Base-by-base conservation (phyloP, 2,797 vertebrate species). In the Bradypodion pumilum region DNA sequence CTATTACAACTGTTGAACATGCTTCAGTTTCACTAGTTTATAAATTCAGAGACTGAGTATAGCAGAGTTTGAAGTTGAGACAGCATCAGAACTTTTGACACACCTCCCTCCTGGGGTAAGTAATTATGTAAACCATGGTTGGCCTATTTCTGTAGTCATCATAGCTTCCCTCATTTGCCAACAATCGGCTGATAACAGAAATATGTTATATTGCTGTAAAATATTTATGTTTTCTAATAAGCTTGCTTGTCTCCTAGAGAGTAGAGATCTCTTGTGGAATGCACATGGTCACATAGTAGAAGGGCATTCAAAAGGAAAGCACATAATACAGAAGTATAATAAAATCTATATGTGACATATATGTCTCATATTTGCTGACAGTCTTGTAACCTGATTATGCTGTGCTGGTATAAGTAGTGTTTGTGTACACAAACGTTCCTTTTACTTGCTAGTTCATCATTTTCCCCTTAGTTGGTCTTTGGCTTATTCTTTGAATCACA, bases 301-400 rank as follows among this genome's bases (percentile, higher is more conserved):
- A 63, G 60, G 49, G 10, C 25, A 40, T 23, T 46, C 16, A 42
- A 59, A 27, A 42, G 4, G 23, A 32, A 19, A 72, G 15, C 3
- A 59, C 16, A 13, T 15, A n/a, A n/a, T 1, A 37, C 15, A 23
- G 35, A 16, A 40, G 29, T 19, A 35, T 37, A 60, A 13, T 21
- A 9, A 13, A 52, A 70, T 46, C 10, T 78, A 46, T 42, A 16
- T 52, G 37, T 56, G 23, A 63, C 13, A 15, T 62, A 66, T 44
- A 42, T 68, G 23, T 29, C 15, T 65, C 60, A 40, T 52, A 49
- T n/a, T 63, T 82, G 19, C n/a, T 37, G 23, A 90, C 88, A 91
- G 60, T 78, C 25, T 0, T 52, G 8, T 44, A 87, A 23, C 72
- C 85, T 65, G 44, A 62, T 90, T 83, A 44, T 85, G 73, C 80